phyloP scores from a whole-genome alignment of 2,888 invertebrate species.

The Eupithecia dodoneata region DNA sequence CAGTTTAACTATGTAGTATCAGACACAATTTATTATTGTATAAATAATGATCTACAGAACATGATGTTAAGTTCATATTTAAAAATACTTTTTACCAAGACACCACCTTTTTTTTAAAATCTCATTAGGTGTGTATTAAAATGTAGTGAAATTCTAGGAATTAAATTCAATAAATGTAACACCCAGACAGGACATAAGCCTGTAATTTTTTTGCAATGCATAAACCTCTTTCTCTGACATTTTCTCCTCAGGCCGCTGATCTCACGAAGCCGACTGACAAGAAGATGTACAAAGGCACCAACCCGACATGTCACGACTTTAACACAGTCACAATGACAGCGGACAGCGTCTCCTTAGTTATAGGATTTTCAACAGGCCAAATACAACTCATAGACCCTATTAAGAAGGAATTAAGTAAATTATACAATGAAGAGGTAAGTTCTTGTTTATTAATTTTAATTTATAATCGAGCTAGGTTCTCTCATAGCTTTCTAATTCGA shows the following conservation, averaged over 20 bases:
- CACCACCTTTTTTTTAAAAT: neutral
- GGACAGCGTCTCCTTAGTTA: slow-evolving; percentile 94
- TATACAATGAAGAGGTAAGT: slow-evolving; percentile 98
- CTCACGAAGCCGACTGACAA: slow-evolving; percentile 98
- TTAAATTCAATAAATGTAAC: too few relatives aligned
- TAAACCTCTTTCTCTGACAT: neutral
- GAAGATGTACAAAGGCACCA: slow-evolving; percentile 99
- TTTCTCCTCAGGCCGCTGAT: slow-evolving; percentile 91
- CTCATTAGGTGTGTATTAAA: neutral
- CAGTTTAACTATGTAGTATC: neutral
- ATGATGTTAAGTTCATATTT: too few relatives aligned
- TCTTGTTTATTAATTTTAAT: neutral
- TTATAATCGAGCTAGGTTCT: neutral
- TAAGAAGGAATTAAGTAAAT: slow-evolving; percentile 97
- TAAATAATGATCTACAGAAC: too few relatives aligned
- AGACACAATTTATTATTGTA: too few relatives aligned
- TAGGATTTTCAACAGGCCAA: slow-evolving; percentile 99
- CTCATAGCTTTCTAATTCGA: neutral
- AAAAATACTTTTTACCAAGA: neutral
- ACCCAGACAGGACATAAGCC: too few relatives aligned
- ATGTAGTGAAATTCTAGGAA: neutral
- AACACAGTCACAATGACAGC: slow-evolving; percentile 92
- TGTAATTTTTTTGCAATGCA: neutral
- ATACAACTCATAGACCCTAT: slow-evolving; percentile 99
- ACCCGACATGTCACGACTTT: slow-evolving; percentile 99